Percentiles rank a stretch among this genome's conserved stretches.
Conservation (phyloP, 2,888 invertebrate genomes). For the Dastarcus helophoroides region DNA sequence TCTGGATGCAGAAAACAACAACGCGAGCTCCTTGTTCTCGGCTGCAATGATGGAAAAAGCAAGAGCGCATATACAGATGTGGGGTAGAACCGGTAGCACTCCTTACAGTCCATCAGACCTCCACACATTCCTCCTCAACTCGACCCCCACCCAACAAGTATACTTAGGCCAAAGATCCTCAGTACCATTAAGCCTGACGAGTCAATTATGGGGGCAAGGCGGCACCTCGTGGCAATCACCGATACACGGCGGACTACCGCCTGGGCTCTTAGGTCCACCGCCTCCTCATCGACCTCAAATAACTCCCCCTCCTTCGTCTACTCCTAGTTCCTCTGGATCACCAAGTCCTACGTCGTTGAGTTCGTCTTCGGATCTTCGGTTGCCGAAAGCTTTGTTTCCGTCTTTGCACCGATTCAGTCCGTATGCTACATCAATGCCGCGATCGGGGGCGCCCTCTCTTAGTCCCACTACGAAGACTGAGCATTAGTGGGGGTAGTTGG, state of each 20-base stretch:
- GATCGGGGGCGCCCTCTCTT: slow-evolving; percentile 19
- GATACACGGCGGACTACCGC: slow-evolving; percentile 33
- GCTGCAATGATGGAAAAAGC: slow-evolving; percentile 48
- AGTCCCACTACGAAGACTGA: slow-evolving; percentile 24
- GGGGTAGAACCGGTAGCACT: slow-evolving; percentile 40
- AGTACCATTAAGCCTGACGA: slow-evolving; percentile 32
- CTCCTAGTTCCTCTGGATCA: slow-evolving; percentile 52
- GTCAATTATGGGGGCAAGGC: slow-evolving; percentile 39
- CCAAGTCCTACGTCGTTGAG: slow-evolving; percentile 39
- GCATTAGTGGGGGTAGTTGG: slow-evolving; percentile 22
- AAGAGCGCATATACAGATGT: slow-evolving; percentile 41
- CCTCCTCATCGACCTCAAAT: slow-evolving; percentile 32
- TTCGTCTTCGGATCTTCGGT: slow-evolving; percentile 32
- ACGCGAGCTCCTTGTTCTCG: slow-evolving; percentile 35
- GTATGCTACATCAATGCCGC: slow-evolving; percentile 29
- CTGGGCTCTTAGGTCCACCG: slow-evolving; percentile 34
- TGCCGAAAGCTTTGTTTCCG: slow-evolving; percentile 38
- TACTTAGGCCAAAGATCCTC: slow-evolving; percentile 30
- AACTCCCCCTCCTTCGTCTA: slow-evolving; percentile 36
- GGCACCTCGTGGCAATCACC: slow-evolving; percentile 30
- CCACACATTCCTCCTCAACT: slow-evolving; percentile 34
- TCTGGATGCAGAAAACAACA: slow-evolving; percentile 39
- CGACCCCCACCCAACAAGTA: slow-evolving; percentile 30
- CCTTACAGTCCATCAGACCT: slow-evolving; percentile 43
- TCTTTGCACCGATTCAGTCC: slow-evolving; percentile 38